phyloP scores from a whole-genome alignment of 2,797 vertebrate genomes.

The Syngnathus acus region DNA sequence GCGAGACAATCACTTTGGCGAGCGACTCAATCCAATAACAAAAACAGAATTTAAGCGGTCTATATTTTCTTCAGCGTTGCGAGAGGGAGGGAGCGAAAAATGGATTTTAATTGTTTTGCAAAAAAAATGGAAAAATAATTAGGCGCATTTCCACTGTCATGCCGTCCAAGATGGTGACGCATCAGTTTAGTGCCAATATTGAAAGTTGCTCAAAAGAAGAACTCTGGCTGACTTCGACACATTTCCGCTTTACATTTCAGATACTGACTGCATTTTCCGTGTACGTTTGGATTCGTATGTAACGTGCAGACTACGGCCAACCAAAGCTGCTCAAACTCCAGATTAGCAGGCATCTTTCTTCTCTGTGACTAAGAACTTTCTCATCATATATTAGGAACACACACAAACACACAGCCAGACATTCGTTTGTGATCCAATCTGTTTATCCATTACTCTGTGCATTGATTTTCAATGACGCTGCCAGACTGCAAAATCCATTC shows the following conservation, averaged over 20 bases:
- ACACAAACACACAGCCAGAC: slow-evolving; percentile 11
- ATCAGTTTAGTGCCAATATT: slow-evolving; percentile 25
- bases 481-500: slow-evolving; percentile 32
- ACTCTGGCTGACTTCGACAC: slow-evolving; percentile 33
- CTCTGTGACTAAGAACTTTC: slow-evolving; percentile 7
- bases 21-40: slow-evolving; percentile 55
- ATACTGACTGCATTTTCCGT: slow-evolving; percentile 18
- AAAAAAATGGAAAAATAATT: slow-evolving; percentile 24
- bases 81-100: slow-evolving; percentile 37
- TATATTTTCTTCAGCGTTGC: slow-evolving; percentile 36
- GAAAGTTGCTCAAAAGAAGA: slow-evolving; percentile 31
- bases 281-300: slow-evolving; percentile 8
- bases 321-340: slow-evolving; percentile 34
- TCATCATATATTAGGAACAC: slow-evolving; percentile 9
- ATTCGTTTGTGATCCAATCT: slow-evolving; percentile 33
- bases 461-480: slow-evolving; percentile 8
- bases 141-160: slow-evolving; percentile 31
- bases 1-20: slow-evolving; percentile 55
- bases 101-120: slow-evolving; percentile 46
- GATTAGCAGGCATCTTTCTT: slow-evolving; percentile 42
- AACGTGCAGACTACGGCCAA: slow-evolving; percentile 23
- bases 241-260: slow-evolving; percentile 17
- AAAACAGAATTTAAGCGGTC: slow-evolving; percentile 47
- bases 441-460: slow-evolving; percentile 26
- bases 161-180: slow-evolving; percentile 30